phyloP scores from a whole-genome alignment of 2,797 vertebrate species.

The Melanotaenia pygmaea region DNA sequence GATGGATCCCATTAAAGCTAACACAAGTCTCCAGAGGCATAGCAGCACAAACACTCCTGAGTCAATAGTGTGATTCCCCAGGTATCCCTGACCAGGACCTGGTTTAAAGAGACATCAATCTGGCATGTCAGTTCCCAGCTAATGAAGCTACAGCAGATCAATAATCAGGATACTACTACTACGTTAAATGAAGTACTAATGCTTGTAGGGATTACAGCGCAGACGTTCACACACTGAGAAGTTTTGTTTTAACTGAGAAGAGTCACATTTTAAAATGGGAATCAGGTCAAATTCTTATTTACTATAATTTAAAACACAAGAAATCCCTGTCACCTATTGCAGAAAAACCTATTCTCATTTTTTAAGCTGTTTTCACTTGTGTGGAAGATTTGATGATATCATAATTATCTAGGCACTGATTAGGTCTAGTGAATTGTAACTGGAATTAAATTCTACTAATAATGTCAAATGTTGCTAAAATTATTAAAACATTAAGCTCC shows the following conservation, averaged over 20 bases:
- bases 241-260: constrained; percentile 27
- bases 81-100: constrained; percentile 84
- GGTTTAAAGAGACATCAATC: constrained; percentile 92
- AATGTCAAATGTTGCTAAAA: not conserved
- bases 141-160: constrained; percentile 89
- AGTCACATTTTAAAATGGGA: constrained; percentile 10
- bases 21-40: constrained; percentile 81
- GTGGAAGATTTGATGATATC: not conserved
- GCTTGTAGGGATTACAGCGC: constrained; percentile 73
- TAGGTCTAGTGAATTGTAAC: not conserved
- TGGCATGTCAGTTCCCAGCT: constrained; percentile 89
- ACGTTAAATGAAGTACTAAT: constrained; percentile 86
- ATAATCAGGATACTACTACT: constrained; percentile 86
- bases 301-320: not conserved
- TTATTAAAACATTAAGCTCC: not conserved
- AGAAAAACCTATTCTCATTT: not conserved
- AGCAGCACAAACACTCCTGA: constrained; percentile 80
- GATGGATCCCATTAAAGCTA: constrained; percentile 88
- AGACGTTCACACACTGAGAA: constrained; percentile 56
- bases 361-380: not conserved
- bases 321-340: not conserved
- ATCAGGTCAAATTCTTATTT: constrained; percentile 13
- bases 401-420: not conserved
- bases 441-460: not conserved
- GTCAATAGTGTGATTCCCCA: constrained; percentile 87